A percentile compares a stretch with the other conserved stretches of the same genome.
These are phyloP conservation scores for Campylorhamphus procurvoides DNA, from an alignment of 2,113 vertebrate species.

Conservation along the genomic window DNA sequence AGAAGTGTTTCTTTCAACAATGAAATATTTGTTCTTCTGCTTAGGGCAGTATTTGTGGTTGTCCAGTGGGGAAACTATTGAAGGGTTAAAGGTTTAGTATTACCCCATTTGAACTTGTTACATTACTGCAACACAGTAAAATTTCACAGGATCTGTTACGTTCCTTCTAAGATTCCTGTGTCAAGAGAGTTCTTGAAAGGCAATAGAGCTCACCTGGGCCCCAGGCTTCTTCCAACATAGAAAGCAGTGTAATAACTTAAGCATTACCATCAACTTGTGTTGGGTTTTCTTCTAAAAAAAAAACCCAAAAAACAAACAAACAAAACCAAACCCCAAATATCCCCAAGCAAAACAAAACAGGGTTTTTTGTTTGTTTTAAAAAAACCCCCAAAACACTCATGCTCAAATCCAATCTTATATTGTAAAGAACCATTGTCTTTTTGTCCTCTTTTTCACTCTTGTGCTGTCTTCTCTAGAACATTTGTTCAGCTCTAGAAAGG, in stretches of 20 bases:
- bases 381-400: too few relatives aligned
- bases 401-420: background rate
- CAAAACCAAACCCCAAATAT: too few relatives aligned
- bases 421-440: background rate
- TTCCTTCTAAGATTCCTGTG: background rate
- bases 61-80: background rate
- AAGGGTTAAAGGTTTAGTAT: background rate
- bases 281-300: background rate
- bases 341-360: background rate
- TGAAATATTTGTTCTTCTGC: background rate
- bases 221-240: background rate
- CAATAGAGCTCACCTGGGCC: background rate
- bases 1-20: background rate
- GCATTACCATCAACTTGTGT: background rate
- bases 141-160: background rate
- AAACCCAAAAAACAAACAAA: background rate
- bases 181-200: background rate
- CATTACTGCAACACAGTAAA: background rate
- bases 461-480: background rate
- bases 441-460: background rate
- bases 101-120: background rate
- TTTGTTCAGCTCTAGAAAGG: background rate
- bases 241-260: background rate
- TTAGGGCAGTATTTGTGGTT: background rate
- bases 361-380: too few relatives aligned